phyloP scores from a whole-genome alignment of 2,888 invertebrate genomes.

The Ormyrus rosae region DNA sequence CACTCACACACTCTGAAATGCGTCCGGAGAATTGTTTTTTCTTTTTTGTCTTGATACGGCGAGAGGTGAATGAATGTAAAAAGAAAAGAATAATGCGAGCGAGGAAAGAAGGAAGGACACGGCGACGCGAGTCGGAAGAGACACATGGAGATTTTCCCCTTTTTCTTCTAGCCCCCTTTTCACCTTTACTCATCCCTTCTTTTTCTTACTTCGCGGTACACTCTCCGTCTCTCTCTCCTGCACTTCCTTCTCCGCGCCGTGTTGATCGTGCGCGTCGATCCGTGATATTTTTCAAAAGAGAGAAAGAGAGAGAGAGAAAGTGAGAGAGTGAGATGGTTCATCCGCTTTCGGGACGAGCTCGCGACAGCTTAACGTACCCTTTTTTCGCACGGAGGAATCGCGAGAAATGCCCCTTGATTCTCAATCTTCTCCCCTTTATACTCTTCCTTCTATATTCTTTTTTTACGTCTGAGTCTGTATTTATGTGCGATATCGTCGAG shows the following conservation, averaged over 20 bases:
- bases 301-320: conserved; percentile 19
- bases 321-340: conserved; percentile 49
- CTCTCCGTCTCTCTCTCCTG: conserved; percentile 56
- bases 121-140: conserved; percentile 44
- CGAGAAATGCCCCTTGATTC: conserved; percentile 51
- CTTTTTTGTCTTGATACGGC: conserved; percentile 29
- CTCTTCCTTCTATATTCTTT: conserved; percentile 42
- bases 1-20: conserved; percentile 13
- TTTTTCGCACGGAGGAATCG: conserved; percentile 51
- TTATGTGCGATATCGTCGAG: conserved; percentile 58
- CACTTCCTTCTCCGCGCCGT: conserved; percentile 55
- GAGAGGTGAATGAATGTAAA: conserved; percentile 41
- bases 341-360: conserved; percentile 52
- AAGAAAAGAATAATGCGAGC: conserved; percentile 22
- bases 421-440: conserved; percentile 37
- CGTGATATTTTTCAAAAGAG: conserved; percentile 59
- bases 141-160: conserved; percentile 40
- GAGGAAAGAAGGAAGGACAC: conserved; percentile 30
- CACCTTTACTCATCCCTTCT: conserved; percentile 13
- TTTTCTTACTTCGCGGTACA: conserved; percentile 7
- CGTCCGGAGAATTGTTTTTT: conserved; percentile 42
- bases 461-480: conserved; percentile 58
- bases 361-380: conserved; percentile 49
- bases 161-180: conserved; percentile 5
- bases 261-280: conserved; percentile 56